Base-by-base conservation (phyloP, 2,113 vertebrate genomes). In the Formicarius rufipectus region DNA sequence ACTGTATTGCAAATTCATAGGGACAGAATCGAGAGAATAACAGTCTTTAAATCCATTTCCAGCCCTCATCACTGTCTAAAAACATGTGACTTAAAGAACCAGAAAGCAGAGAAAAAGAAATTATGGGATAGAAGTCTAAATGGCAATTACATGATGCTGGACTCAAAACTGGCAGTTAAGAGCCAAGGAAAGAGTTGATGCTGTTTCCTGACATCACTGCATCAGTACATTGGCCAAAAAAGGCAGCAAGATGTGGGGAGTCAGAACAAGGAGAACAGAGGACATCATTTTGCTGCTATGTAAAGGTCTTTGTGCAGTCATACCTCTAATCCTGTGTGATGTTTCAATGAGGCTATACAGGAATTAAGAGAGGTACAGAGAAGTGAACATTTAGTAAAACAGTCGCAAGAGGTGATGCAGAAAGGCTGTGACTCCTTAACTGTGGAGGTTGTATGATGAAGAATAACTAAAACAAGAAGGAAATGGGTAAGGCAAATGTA, bases 251-350 rank as follows among this genome's bases (percentile, higher is more conserved):
- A 24, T 81, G 8, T 10, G 44, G 24, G 5, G 2, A 58, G 15
- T 60, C 23, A 67, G 19, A 62, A 74, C 6, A 62, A 66, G 22
- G 21, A 63, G 31, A 68, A 56, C 16, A 42, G 6, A 42, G 5
- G 6, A 45, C 2, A 39, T 6, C 14, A 63, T 72, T 80, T 80
- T 91, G 7, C 47, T 59, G 5, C 28, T 50, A 3, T 7, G 3
- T 68, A 18, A 68, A 25, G 17, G 33, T 6, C 6, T 55, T 42
- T 12, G 9, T 37, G 53, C 24, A 59, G 14, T 3, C 47, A 45
- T 4, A 21, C 4, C 9, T 68, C 1, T 4, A 67, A 28, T 21
- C 16, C 8, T 14, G 4, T 10, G 52, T 20, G 18, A 21, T 2
- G 25, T 37, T 81, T 78, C 40, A 67, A 78, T 55, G 2, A 75